phyloP scores from a whole-genome alignment of 2,888 invertebrate genomes.

The Myopa tessellatipennis region DNA sequence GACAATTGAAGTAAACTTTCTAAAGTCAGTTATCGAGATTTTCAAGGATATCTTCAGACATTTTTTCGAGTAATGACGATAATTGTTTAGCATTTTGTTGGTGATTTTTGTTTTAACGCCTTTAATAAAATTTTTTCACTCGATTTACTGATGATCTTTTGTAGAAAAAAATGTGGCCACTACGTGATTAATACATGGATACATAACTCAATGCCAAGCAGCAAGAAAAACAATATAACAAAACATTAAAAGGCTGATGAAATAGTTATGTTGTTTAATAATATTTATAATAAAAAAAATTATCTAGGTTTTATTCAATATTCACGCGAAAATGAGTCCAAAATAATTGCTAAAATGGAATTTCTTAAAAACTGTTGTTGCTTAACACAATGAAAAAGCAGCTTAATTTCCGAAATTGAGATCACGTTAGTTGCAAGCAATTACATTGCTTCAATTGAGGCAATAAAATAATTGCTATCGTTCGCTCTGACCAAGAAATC shows the following conservation, averaged over 20 bases:
- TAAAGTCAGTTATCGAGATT: too few species aligned
- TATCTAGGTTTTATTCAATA: not conserved
- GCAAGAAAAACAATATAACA: not conserved
- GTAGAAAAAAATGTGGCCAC: not conserved
- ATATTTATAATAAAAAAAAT: not conserved
- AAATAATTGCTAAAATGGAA: not conserved
- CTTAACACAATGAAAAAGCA: not conserved
- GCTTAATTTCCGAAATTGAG: conserved; percentile 10
- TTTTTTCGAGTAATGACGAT: too few species aligned
- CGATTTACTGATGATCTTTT: too few species aligned
- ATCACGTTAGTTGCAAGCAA: conserved; percentile 18
- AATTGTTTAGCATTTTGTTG: too few species aligned
- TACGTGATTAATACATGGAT: not conserved
- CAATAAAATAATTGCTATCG: conserved; percentile 7
- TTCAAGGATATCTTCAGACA: too few species aligned
- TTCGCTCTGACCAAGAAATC: not conserved
- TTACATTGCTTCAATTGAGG: not conserved
- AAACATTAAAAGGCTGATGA: not conserved
- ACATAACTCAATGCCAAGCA: not conserved
- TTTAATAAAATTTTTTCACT: too few species aligned
- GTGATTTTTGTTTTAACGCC: too few species aligned
- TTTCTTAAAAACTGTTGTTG: not conserved
- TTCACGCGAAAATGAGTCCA: not conserved
- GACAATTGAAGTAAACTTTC: not conserved
- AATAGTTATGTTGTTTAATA: not conserved